Base-by-base conservation (phyloP, 2,888 invertebrate genomes). In the Leptarthrus brevirostris region DNA sequence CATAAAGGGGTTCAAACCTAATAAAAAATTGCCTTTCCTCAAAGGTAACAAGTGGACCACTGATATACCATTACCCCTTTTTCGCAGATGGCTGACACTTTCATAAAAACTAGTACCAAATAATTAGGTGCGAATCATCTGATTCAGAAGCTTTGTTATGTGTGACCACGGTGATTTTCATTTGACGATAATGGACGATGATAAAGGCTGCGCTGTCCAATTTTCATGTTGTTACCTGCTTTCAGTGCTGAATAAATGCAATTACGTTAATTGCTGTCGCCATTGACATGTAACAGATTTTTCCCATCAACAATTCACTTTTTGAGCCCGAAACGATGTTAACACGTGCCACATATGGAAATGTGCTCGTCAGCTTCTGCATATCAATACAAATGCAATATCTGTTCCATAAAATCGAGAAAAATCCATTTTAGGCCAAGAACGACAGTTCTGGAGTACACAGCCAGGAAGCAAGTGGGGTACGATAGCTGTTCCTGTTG, bases 241-340 rank as follows among this genome's bases (percentile, higher is more conserved):
- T 36, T 40, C 36, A 22, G 20, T 61, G 40, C 1, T 61, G 34
- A 40, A 49, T 66, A 66, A 66, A 66, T 66, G 66, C 66, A 66
- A 66, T 66, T 66, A 66, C 47, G 66, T 47, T 66, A 66, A 66
- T 66, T 66, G 66, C 66, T 66, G 26, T 66, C 16, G 66, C 30
- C 66, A 66, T 47, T 66, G 49, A 49, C 66, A 66, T 66, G 53
- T 66, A 66, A 66, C 66, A 66, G 66, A 66, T 66, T 66, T 66
- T 66, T 66, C 26, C 66, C 66, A 66, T 66, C 66, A 66, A 49
- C 66, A 47, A 66, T 49, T 66, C 66, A 66, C 47, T 66, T 66
- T 66, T 47, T 44, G 66, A 26, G 66, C 49, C 26, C 66, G 10
- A 66, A 66, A 49, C 30, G 49, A 47, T 44, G 66, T 61, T 24